Conservation (phyloP, 2,888 invertebrate genomes). For the Oeneis ivallda region DNA sequence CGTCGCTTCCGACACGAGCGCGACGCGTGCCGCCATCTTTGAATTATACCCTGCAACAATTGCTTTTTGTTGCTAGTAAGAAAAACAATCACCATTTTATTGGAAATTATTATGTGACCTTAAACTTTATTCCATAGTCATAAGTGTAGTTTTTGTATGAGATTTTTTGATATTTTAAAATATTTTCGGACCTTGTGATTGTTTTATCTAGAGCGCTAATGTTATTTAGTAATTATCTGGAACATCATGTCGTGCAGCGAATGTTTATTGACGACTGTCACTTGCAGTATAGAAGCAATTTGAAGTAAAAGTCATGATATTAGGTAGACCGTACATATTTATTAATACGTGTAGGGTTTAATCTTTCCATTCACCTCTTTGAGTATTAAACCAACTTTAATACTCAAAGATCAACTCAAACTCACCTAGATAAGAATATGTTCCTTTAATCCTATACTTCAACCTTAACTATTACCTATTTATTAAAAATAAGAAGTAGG, state of each 20-base stretch:
- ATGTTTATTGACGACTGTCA: constrained; percentile 57
- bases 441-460: too few relatives aligned
- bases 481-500: too few relatives aligned
- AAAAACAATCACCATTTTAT: constrained; percentile 52
- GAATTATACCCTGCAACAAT: constrained; percentile 71
- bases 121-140: constrained; percentile 35
- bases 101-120: constrained; percentile 33
- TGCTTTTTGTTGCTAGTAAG: constrained; percentile 58
- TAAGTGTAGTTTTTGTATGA: constrained; percentile 38
- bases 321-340: too few relatives aligned
- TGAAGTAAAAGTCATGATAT: constrained; percentile 56
- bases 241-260: constrained; percentile 63
- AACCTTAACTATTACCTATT: too few relatives aligned
- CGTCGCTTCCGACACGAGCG: constrained; percentile 72
- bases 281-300: constrained; percentile 62
- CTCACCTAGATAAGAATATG: too few relatives aligned
- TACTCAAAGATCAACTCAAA: too few relatives aligned
- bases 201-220: constrained; percentile 73
- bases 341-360: constrained; percentile 9
- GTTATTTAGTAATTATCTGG: constrained; percentile 76
- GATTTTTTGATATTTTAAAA: constrained; percentile 28
- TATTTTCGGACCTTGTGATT: constrained; percentile 50
- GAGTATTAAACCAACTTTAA: too few relatives aligned
- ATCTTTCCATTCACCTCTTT: too few relatives aligned
- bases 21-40: constrained; percentile 78